Base-by-base conservation (phyloP, 2,797 vertebrate species). In the Anguilla pacifica region DNA sequence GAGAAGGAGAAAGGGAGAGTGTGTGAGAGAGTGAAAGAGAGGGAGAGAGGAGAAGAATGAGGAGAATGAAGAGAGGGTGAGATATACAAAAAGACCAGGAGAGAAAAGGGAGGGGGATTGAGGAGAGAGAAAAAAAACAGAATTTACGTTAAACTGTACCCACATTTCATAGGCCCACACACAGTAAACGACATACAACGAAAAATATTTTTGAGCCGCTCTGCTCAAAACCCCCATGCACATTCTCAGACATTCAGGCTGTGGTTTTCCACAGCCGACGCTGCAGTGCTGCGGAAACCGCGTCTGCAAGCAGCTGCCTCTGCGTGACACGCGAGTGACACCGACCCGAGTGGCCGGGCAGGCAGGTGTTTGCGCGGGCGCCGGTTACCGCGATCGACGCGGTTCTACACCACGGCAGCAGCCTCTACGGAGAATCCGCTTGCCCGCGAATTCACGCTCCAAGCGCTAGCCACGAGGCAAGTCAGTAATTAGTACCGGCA, bases 1-100 rank as follows among this genome's bases (percentile, higher is more conserved):
- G 98, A 96, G 82, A 98, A 95, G 72, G 98, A 99, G 95, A 89
- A 98, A 95, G 90, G 97, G 97, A 55, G 13, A 28, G 22, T 61
- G n/a, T 81, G 55, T 22, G 39, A n/a, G 67, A 83, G 83, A 35
- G 61, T 25, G 46, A 72, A 1, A 22, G 43, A 51, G 35, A 51
- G 51, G 25, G n/a, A 25, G 72, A 28, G 85, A 64, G 84, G 89
- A 88, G 70, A 86, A 70, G 88, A 35, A 59, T 46, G 49, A 85
- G 81, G 15, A 46, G 15, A 53, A 6, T 74, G 53, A 5, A 25
- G 25, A 55, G 22, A 67, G 19, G 79, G 35, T 17, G 19, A 31
- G 64, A 82, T n/a, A 87, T 53, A 86, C 87, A 87, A 59, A 87
- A 77, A 89, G 35, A 64, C 51, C 67, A 25, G 46, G 10, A 55